Conservation (phyloP, 2,888 invertebrate genomes). For the Amiota mariae region DNA sequence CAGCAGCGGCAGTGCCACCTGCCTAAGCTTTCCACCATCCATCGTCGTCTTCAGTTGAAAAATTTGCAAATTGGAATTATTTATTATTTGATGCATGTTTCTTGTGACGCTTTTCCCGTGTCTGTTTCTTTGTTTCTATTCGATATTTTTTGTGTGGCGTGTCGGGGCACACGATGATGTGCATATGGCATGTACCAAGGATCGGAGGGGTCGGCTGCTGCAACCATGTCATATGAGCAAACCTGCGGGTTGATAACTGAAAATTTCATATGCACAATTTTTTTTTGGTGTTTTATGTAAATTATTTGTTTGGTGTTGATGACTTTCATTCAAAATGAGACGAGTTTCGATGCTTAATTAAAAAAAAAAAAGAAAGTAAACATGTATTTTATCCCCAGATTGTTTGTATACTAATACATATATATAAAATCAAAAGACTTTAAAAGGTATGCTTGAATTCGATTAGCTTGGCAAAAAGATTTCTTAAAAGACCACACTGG, state of each 20-base stretch:
- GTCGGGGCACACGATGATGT: too few relatives aligned
- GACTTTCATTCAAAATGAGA: not conserved
- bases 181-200: not conserved
- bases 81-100: slow-evolving; percentile 63
- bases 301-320: slow-evolving; percentile 7
- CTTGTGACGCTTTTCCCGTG: slow-evolving; percentile 57
- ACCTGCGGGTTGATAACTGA: slow-evolving; percentile 27
- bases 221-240: slow-evolving; percentile 23
- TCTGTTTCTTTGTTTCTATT: slow-evolving; percentile 19
- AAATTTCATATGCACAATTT: slow-evolving; percentile 21
- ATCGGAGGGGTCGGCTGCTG: slow-evolving; percentile 37
- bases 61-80: slow-evolving; percentile 64
- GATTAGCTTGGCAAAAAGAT: too few relatives aligned
- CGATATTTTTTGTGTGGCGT: not conserved
- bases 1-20: slow-evolving; percentile 52
- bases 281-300: slow-evolving; percentile 11
- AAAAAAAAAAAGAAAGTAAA: slow-evolving; percentile 20
- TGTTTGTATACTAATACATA: too few relatives aligned
- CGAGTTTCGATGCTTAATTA: slow-evolving; percentile 2
- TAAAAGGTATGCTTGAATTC: too few relatives aligned
- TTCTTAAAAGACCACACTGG: too few relatives aligned
- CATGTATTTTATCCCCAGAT: not conserved
- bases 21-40: slow-evolving; percentile 38
- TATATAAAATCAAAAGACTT: too few relatives aligned
- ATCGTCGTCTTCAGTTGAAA: slow-evolving; percentile 44